Evolutionary conservation across 2,113 vertebrate genomes (phyloP).

Genomic region (Seriola aureovittata): DNA sequence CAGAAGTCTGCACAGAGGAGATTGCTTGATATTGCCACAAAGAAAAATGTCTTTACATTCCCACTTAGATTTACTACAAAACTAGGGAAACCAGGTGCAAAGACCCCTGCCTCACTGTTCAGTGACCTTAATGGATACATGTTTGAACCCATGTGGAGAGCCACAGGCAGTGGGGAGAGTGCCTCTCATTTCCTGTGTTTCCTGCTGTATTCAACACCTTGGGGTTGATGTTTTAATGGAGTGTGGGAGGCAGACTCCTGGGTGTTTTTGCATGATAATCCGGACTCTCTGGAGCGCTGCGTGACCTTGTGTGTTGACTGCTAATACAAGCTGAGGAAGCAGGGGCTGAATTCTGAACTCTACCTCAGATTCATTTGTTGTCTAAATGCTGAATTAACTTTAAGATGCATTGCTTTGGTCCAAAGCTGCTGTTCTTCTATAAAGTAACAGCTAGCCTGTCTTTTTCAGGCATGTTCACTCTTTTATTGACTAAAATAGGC

Average conservation of each 20-base stretch:
- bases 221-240: conserved; percentile 70
- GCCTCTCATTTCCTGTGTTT: conserved; percentile 47
- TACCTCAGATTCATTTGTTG: conserved; percentile 35
- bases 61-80: conserved; percentile 34
- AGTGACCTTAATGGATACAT: conserved; percentile 36
- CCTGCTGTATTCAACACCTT: conserved; percentile 46
- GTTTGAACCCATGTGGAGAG: conserved; percentile 52
- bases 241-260: conserved; percentile 58
- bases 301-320: conserved; percentile 61
- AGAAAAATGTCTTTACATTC: conserved; percentile 20
- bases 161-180: conserved; percentile 13
- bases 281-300: conserved; percentile 39
- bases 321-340: conserved; percentile 53
- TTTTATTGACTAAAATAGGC: too few species aligned
- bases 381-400: conserved; percentile 10
- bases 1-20: not conserved
- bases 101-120: conserved; percentile 19
- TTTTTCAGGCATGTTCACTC: not conserved
- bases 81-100: conserved; percentile 36
- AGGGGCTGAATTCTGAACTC: conserved; percentile 42
- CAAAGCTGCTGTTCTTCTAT: too few species aligned
- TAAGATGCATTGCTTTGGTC: not conserved
- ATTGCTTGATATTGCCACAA: conserved; percentile 12
- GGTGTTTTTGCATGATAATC: conserved; percentile 72
- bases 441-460: not conserved